phyloP scores from a whole-genome alignment of 2,797 vertebrate species.

The Chaunax sp. region DNA sequence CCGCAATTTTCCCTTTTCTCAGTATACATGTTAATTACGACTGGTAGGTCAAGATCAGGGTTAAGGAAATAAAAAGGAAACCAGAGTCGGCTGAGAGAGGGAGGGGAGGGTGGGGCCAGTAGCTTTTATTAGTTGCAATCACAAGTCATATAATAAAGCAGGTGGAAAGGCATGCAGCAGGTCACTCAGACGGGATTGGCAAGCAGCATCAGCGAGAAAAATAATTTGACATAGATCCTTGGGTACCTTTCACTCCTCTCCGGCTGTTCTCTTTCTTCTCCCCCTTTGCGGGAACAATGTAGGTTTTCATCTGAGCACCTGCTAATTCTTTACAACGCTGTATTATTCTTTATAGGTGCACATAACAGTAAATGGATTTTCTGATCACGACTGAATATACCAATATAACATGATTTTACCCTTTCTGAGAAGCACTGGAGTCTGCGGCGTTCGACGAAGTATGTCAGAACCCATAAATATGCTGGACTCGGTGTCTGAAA shows the following conservation, averaged over 20 bases:
- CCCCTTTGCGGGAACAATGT: conserved; percentile 5
- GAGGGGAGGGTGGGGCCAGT: conserved; percentile 13
- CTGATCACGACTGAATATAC: conserved; percentile 48
- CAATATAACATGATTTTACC: conserved; percentile 41
- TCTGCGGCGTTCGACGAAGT: conserved; percentile 36
- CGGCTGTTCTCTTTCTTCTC: conserved; percentile 13
- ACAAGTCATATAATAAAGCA: conserved; percentile 69
- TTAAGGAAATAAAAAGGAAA: conserved; percentile 81
- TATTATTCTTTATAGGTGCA: conserved; percentile 60
- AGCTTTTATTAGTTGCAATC: conserved; percentile 73
- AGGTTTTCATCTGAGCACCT: conserved; percentile 41
- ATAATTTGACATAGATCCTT: conserved; percentile 53
- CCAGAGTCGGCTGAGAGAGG: conserved; percentile 58
- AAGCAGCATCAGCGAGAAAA: conserved; percentile 43
- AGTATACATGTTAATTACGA: conserved; percentile 81
- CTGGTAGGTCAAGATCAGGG: conserved; percentile 66
- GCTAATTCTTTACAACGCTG: conserved; percentile 50
- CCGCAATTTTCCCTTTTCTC: conserved; percentile 80
- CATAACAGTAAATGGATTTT: conserved; percentile 58
- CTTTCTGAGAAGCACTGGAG: conserved; percentile 11
- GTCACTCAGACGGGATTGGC: conserved; percentile 63
- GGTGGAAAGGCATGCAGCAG: conserved; percentile 58
- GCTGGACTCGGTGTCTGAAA: conserved; percentile 27
- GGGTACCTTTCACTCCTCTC: conserved; percentile 20
- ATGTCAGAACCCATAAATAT: conserved; percentile 59